Evolutionary conservation across 2,797 vertebrate genomes (phyloP), one percentile per base, ranked within the genome.

Genomic region (Neopelma chrysocephalum): DNA sequence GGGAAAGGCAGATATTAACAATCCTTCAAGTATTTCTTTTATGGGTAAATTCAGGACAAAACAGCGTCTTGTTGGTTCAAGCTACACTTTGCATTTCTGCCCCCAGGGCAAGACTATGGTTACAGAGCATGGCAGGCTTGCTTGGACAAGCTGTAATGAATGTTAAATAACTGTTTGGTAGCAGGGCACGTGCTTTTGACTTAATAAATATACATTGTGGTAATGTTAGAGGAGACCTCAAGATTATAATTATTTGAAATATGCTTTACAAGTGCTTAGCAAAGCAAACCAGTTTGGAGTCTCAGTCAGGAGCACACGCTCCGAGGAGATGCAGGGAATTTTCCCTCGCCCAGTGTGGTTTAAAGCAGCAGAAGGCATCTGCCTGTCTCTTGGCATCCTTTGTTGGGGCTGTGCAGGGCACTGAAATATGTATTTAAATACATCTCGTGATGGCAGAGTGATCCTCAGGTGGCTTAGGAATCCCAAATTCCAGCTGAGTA

Each of bases 241-340:
- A 87, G 89, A 89, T 93, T 93, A 47, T 91, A 96, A 96, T 98
- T 92, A 96, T 93, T 96, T 68, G 82, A 95, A 96, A 86, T 89
- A 48, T 15, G 79, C 92, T 88, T 82, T 86, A 38, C 57, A 66
- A 92, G 79, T 53, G 34, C 90, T 95, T 90, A 94, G 96, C 92
- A 86, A 90, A 93, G 79, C 82, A 65, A 53, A 82, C 12, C 27
- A 27, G 87, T 60, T 40, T 20, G 38, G 64, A 48, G 40, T 31
- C 68, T 56, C 50, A 25, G 91, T 48, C 53, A 82, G 75, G 68
- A 94, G 85, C 68, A 15, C 51, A 17, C 2, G 0, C 65, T 93
- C 45, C 6, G 45, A 87, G 86, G 87, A 83, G 85, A 31, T 48
- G 65, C n/a, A 23, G 23, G 76, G 82, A 75, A 60, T 93, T 91